A percentile compares a stretch with the other conserved stretches of the same genome.
Conservation (phyloP, 2,888 invertebrate genomes). For the Chrysina gloriosa region DNA sequence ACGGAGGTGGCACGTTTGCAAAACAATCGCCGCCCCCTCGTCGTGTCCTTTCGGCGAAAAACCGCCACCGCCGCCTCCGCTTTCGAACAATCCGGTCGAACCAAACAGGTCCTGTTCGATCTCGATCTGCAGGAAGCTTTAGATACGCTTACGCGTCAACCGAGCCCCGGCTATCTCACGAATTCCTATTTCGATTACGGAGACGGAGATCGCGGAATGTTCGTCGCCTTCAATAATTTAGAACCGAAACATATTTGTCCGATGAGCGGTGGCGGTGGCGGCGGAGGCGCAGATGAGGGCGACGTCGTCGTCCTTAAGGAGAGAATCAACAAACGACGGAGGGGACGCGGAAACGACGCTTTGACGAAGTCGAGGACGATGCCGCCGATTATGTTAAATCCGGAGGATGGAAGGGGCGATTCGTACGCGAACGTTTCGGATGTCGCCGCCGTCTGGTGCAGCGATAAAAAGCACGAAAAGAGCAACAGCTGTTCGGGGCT, state of each 20-base stretch:
- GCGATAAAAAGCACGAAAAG: constrained; percentile 12
- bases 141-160: constrained; percentile 44
- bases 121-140: constrained; percentile 54
- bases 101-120: constrained; percentile 51
- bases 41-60: constrained; percentile 62
- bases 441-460: neutral
- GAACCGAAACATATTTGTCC: constrained; percentile 56
- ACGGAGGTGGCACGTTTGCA: constrained; percentile 61
- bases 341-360: constrained; percentile 41
- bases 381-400: constrained; percentile 35
- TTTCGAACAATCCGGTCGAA: constrained; percentile 42
- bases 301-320: neutral
- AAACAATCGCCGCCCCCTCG: constrained; percentile 61
- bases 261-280: neutral
- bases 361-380: constrained; percentile 44
- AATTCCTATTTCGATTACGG: too few species aligned
- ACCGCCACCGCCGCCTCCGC: too few species aligned
- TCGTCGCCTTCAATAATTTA: constrained; percentile 51
- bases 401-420: neutral
- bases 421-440: neutral
- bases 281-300: neutral
- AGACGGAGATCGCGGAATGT: too few species aligned
- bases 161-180: neutral
- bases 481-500: constrained; percentile 36
- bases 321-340: constrained; percentile 39